A percentile compares a stretch with the other conserved stretches of the same genome.
Evolutionary conservation across 2,797 vertebrate species (phyloP).

Genomic region (Salmo trutta): DNA sequence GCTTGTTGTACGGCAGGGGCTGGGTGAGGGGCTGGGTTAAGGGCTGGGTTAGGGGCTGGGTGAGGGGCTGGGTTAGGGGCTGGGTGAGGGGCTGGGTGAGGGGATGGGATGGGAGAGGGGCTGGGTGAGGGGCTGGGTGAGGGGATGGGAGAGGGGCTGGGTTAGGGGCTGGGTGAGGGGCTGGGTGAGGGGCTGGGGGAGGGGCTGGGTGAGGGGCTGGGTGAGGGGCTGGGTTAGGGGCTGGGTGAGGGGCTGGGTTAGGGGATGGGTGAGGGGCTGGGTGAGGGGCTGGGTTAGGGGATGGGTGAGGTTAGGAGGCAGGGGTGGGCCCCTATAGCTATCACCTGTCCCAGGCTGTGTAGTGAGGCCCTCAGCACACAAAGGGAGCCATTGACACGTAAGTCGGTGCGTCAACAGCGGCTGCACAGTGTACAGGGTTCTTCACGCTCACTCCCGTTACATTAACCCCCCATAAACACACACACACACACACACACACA

Average conservation of each 20-base stretch:
- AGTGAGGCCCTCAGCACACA: constrained; percentile 55
- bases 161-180: too few species aligned
- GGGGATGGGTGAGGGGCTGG: too few species aligned
- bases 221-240: too few species aligned
- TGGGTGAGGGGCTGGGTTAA: not conserved
- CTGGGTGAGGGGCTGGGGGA: too few species aligned
- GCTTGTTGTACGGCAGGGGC: constrained; percentile 17
- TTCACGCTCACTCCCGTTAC: constrained; percentile 61
- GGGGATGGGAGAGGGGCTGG: too few species aligned
- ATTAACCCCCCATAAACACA: constrained; percentile 57
- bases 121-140: too few species aligned
- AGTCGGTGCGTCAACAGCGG: constrained; percentile 53
- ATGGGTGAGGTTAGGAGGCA: not conserved
- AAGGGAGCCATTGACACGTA: constrained; percentile 64
- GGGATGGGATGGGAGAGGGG: too few species aligned
- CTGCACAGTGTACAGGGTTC: constrained; percentile 47
- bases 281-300: too few species aligned
- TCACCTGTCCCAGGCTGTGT: constrained; percentile 64
- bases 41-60: constrained; percentile 14
- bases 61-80: too few species aligned
- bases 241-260: too few species aligned
- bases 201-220: too few species aligned
- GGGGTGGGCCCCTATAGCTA: constrained; percentile 35
- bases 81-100: too few species aligned
- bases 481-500: not conserved